Evolutionary conservation across 2,888 invertebrate species (phyloP).

Genomic region (Dorcus hopei): DNA sequence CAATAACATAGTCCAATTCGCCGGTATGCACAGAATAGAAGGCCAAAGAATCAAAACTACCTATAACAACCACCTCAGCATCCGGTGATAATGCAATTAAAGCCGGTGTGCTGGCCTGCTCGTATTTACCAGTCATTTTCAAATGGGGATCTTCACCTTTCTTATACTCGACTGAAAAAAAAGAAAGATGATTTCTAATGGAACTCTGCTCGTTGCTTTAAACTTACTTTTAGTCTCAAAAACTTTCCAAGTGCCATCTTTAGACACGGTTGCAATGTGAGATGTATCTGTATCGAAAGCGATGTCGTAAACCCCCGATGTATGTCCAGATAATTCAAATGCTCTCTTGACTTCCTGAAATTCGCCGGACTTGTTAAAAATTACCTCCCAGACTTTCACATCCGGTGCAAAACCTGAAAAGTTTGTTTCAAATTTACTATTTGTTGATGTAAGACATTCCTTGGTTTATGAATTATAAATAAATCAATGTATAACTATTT

Average conservation of each 20-base stretch:
- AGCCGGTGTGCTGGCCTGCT: slow-evolving; percentile 54
- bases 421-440: slow-evolving; percentile 26
- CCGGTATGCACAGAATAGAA: slow-evolving; percentile 70
- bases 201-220: background rate
- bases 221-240: slow-evolving; percentile 79
- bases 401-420: slow-evolving; percentile 59
- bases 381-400: slow-evolving; percentile 79
- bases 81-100: slow-evolving; percentile 75
- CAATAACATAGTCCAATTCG: slow-evolving; percentile 62
- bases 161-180: slow-evolving; percentile 69
- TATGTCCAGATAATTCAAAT: slow-evolving; percentile 78
- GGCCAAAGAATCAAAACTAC: slow-evolving; percentile 60
- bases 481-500: background rate
- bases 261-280: slow-evolving; percentile 78
- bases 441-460: background rate
- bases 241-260: slow-evolving; percentile 83
- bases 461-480: background rate
- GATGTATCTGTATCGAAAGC: slow-evolving; percentile 80
- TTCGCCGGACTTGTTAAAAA: slow-evolving; percentile 68
- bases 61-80: slow-evolving; percentile 72
- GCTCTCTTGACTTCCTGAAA: slow-evolving; percentile 73
- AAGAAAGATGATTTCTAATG: background rate
- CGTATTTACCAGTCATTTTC: slow-evolving; percentile 62
- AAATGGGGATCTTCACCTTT: slow-evolving; percentile 76
- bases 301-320: slow-evolving; percentile 76